phyloP scores from a whole-genome alignment of 2,113 vertebrate species.

The Gallinago jamesoni region DNA sequence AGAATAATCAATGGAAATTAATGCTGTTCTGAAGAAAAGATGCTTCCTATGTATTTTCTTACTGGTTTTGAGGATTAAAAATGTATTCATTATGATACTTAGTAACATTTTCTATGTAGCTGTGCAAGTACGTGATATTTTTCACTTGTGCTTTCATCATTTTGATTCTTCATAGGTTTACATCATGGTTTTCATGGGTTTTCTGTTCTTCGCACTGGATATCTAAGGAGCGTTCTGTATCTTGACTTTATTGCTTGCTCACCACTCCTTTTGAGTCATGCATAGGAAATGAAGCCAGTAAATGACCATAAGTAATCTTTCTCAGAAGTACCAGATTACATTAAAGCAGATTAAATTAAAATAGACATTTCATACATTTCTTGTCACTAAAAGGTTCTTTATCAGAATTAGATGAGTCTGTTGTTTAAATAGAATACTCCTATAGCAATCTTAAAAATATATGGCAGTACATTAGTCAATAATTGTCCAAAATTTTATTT shows the following conservation, averaged over 20 bases:
- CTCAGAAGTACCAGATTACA: not conserved
- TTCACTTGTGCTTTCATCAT: not conserved
- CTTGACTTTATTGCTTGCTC: not conserved
- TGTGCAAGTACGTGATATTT: not conserved
- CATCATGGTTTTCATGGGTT: not conserved
- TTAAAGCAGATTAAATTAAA: not conserved
- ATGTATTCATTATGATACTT: not conserved
- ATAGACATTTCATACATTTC: not conserved
- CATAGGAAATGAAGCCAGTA: not conserved
- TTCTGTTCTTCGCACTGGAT: not conserved
- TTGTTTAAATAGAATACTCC: not conserved
- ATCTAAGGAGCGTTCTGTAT: not conserved
- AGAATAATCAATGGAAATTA: not conserved
- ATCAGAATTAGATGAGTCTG: not conserved
- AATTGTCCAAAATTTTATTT: not conserved
- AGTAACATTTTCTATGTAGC: not conserved
- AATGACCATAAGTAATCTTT: not conserved
- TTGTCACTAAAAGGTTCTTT: not conserved
- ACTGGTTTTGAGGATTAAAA: accelerated
- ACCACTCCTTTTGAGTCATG: not conserved
- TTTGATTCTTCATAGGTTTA: not conserved
- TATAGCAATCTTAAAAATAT: not conserved
- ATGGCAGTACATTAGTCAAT: not conserved
- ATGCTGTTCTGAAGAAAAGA: not conserved
- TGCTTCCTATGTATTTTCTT: not conserved